Evolutionary conservation across 2,797 vertebrate genomes (phyloP), one percentile per base, ranked within the genome.

Genomic region (Phrynocephalus vlangalii): DNA sequence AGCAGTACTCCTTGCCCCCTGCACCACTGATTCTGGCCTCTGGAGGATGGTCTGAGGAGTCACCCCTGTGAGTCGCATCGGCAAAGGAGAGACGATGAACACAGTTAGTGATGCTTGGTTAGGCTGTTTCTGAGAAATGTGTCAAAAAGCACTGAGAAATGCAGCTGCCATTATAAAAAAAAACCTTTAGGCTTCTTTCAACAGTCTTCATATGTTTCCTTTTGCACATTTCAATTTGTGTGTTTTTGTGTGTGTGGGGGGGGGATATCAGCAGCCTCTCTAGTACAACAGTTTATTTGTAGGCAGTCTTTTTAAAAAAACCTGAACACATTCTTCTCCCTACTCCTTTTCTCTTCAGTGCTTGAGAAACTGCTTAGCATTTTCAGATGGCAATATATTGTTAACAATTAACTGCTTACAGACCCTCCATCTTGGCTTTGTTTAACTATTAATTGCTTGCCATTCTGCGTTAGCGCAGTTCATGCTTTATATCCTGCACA

Each of bases 1-100:
- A 3, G 88, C 18, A 0, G 8, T 18, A 11, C 79, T 83, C 6
- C 90, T 92, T 28, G 24, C 71, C 8, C 1, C 10, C 75, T 90
- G 71, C 6, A 93, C 48, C 30, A 7, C 44, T 20, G 6, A 24
- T 0, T 28, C 16, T 3, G 94, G 91, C 67, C 38, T 56, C 2
- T 95, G 95, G 6, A 71, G 66, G 71, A 95, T 87, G 18, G 79
- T 89, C 77, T 90, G 87, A 50, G 92, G 60, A 13, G 26, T 1
- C 63, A 56, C n/a, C 73, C 90, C 95, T 94, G 83, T 3, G 70
- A 88, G 15, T n/a, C 56, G 26, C 56, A 44, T 44, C 28, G 20
- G 60, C 84, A 85, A 66, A 82, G 2, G n/a, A 2, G 33, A 70
- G 77, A 63, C 15, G 18, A 13, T 66, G 24, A 66, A 1, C 16